phyloP scores from a whole-genome alignment of 2,888 invertebrate species.

The Lysandra bellargus region DNA sequence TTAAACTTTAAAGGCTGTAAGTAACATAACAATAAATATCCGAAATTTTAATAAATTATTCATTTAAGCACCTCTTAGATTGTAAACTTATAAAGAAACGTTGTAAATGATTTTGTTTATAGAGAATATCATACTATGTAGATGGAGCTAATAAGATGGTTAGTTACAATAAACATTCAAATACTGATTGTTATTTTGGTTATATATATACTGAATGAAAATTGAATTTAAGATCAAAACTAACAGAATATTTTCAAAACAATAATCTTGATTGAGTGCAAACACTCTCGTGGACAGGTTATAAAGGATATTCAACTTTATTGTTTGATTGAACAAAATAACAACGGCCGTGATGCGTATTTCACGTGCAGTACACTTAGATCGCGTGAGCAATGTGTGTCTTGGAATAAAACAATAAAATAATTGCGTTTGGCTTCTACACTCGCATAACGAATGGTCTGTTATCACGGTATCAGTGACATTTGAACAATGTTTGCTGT shows the following conservation, averaged over 20 bases:
- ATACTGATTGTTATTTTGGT: too few relatives aligned
- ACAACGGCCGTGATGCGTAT: too few relatives aligned
- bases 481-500: not conserved
- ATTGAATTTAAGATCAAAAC: too few relatives aligned
- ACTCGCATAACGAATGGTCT: not conserved
- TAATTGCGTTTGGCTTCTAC: constrained; percentile 1
- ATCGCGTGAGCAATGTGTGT: constrained; percentile 9
- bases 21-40: constrained; percentile 31
- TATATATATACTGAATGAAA: too few relatives aligned
- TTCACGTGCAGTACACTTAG: constrained; percentile 6
- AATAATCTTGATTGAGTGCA: too few relatives aligned
- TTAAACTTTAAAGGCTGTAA: constrained; percentile 39
- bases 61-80: not conserved
- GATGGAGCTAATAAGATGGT: not conserved
- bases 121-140: not conserved
- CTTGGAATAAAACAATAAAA: constrained; percentile 24
- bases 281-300: not conserved
- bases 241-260: too few relatives aligned
- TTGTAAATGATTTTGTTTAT: not conserved
- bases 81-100: not conserved
- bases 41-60: constrained; percentile 18
- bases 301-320: not conserved
- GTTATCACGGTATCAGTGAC: constrained; percentile 10
- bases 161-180: not conserved
- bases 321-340: not conserved